Base-by-base conservation (phyloP, 2,888 invertebrate species). In the Hylaea fasciaria region DNA sequence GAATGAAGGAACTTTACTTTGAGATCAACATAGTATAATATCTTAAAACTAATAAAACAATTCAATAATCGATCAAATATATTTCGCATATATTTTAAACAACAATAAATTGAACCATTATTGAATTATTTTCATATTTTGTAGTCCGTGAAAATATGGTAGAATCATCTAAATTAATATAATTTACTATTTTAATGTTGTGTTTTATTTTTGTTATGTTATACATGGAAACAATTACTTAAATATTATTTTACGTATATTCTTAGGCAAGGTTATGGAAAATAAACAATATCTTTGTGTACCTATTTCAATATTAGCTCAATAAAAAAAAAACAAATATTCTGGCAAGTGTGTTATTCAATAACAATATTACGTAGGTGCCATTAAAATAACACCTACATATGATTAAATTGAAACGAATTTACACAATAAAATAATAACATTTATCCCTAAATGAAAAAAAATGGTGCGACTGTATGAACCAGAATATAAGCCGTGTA, bases 401-500 rank as follows among this genome's bases (percentile, higher is more conserved):
- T n/a, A n/a, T n/a, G n/a, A n/a, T n/a, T n/a, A n/a, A n/a, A n/a
- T n/a, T n/a, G n/a, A n/a, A n/a, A n/a, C 12, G 10, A 44, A n/a
- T 2, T 37, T 22, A 44, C 22, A 22, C 2, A 22, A 22, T 5
- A 35, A 5, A 22, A 41, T 9, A 44, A 45, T 44, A 39, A 17
- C 9, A 2, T 32, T 7, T 9, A 14, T 40, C 13, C 13, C 22
- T 16, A 14, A 46, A 13, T 43, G 48, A 69, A 58, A 56, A 65
- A 68, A 57, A 45, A 22, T 22, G 72, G 89, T 91, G 91, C 91
- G 91, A 91, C 91, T 86, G 90, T 81, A 81, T 66, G 62, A 62
- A 65, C 58, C 85, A 74, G 86, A 71, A 78, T 85, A 76, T 67
- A 65, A 74, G 84, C 89, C 82, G 83, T 85, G 91, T 86, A 86